phyloP scores from a whole-genome alignment of 2,113 vertebrate species.

The Ceyx cyanopectus region DNA sequence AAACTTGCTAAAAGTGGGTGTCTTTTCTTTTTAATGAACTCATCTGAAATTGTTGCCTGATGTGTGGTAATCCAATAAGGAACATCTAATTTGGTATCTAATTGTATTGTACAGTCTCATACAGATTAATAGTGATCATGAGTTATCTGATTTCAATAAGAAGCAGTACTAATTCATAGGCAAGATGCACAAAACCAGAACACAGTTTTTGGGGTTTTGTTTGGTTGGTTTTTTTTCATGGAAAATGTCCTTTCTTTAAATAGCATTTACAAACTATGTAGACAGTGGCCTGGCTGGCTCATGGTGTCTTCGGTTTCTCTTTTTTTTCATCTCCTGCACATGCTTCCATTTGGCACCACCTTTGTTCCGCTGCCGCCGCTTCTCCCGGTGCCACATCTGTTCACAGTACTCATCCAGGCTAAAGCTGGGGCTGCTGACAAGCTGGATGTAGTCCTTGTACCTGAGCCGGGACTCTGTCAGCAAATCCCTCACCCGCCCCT shows the following conservation, averaged over 20 bases:
- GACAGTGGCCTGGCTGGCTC: constrained; percentile 56
- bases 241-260: constrained; percentile 66
- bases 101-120: constrained; percentile 20
- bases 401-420: constrained; percentile 96
- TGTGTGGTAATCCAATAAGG: constrained; percentile 14
- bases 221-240: neutral
- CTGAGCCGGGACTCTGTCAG: constrained; percentile 84
- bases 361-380: constrained; percentile 81
- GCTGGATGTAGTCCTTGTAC: constrained; percentile 94
- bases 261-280: constrained; percentile 69
- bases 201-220: constrained; percentile 12
- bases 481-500: constrained; percentile 80
- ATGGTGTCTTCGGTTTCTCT: constrained; percentile 91
- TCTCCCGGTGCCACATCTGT: constrained; percentile 92
- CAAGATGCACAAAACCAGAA: constrained; percentile 64
- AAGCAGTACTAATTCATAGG: constrained; percentile 57
- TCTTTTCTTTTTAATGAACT: neutral
- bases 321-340: constrained; percentile 95
- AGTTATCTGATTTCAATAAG: constrained; percentile 44
- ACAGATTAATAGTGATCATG: neutral
- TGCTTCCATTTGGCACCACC: constrained; percentile 94
- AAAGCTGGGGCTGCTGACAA: constrained; percentile 86
- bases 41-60: neutral
- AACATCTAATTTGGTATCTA: neutral
- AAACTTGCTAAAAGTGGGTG: constrained; percentile 36